phyloP scores from a whole-genome alignment of 2,888 invertebrate species.

The Eumacrocentrus americanus region DNA sequence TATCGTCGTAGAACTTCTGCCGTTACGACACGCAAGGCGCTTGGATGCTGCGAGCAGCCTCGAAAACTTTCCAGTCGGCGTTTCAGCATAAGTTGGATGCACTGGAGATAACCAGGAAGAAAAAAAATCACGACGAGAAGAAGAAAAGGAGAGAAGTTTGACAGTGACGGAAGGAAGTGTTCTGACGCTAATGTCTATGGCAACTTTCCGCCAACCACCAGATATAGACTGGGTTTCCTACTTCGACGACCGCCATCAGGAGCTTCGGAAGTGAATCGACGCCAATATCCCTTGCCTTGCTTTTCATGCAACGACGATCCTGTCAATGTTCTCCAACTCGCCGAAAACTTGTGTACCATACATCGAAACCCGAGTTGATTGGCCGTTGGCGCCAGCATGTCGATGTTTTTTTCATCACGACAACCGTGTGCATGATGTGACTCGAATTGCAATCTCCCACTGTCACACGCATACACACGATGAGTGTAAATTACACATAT shows the following conservation, averaged over 20 bases:
- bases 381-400: slow-evolving; percentile 7
- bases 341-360: background rate
- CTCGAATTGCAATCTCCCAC: slow-evolving; percentile 14
- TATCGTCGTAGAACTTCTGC: slow-evolving; percentile 22
- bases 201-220: slow-evolving; percentile 22
- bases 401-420: slow-evolving; percentile 3
- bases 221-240: too few species aligned
- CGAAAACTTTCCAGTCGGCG: slow-evolving; percentile 32
- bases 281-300: background rate
- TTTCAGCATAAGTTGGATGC: slow-evolving; percentile 18
- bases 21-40: slow-evolving; percentile 11
- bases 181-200: slow-evolving; percentile 31
- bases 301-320: background rate
- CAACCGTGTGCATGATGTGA: slow-evolving; percentile 8
- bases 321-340: background rate
- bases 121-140: slow-evolving; percentile 5
- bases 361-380: slow-evolving; percentile 8
- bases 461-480: slow-evolving; percentile 3
- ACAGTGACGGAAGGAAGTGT: slow-evolving; percentile 40
- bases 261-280: slow-evolving; percentile 11
- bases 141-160: slow-evolving; percentile 34
- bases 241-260: too few species aligned
- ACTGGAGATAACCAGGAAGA: slow-evolving; percentile 14
- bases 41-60: slow-evolving; percentile 11
- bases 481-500: background rate